phyloP scores from a whole-genome alignment of 2,113 vertebrate genomes.

The Tinamus guttatus region DNA sequence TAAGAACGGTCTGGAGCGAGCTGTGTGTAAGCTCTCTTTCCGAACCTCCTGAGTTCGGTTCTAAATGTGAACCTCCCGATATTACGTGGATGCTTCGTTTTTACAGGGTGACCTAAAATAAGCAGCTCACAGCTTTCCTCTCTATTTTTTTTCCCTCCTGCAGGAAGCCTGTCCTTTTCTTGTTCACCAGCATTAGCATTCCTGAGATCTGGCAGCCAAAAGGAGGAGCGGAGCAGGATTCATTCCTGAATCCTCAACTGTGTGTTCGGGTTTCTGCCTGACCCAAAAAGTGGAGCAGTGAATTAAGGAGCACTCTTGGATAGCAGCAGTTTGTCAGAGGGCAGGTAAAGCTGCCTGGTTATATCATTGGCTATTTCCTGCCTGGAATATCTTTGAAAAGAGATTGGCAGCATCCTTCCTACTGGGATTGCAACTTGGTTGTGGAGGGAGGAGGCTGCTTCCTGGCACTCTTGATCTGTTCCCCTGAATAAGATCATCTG shows the following conservation, averaged over 20 bases:
- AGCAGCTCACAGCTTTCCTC: background rate
- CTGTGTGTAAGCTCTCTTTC: conserved; percentile 3
- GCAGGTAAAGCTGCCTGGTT: background rate
- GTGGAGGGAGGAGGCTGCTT: background rate
- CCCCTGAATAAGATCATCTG: background rate
- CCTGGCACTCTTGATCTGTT: background rate
- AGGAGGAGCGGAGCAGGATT: background rate
- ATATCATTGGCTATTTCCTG: background rate
- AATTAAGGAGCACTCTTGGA: background rate
- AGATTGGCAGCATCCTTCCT: background rate
- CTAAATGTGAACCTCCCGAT: background rate
- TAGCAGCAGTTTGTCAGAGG: background rate
- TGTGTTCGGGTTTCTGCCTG: background rate
- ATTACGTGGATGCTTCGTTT: conserved; percentile 1
- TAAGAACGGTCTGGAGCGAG: background rate
- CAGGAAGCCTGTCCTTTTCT: background rate
- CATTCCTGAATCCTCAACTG: no score
- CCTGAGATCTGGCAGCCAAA: background rate
- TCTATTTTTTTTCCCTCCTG: rapidly evolving
- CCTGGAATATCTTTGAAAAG: background rate
- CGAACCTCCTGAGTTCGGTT: conserved; percentile 2
- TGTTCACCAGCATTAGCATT: background rate
- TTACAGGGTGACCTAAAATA: conserved; percentile 27
- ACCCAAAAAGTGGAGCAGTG: background rate
- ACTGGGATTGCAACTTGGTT: background rate